These are phyloP conservation scores for Pterostichus madidus DNA, from an alignment of 2,888 invertebrate species.

Conservation along the genomic window DNA sequence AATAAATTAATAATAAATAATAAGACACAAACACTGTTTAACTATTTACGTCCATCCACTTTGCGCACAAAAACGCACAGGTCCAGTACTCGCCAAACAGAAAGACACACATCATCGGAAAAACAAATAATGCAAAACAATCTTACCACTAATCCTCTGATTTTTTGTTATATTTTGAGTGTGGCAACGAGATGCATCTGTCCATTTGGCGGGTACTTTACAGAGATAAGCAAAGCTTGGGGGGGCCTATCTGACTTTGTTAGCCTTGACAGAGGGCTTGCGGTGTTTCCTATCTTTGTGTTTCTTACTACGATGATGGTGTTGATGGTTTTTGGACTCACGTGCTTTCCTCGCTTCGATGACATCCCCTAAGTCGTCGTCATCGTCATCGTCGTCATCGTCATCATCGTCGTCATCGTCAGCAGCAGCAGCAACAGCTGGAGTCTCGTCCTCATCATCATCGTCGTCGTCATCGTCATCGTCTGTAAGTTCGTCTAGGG, in stretches of 20 bases:
- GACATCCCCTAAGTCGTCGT: slow-evolving; percentile 85
- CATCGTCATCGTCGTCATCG: slow-evolving; percentile 84
- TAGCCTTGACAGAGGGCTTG: slow-evolving; percentile 77
- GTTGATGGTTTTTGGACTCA: slow-evolving; percentile 86
- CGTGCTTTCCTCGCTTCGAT: slow-evolving; percentile 87
- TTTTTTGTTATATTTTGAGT: too few relatives aligned
- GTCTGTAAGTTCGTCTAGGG: slow-evolving; percentile 75
- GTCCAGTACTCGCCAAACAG: slow-evolving; percentile 42
- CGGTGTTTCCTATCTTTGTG: slow-evolving; percentile 70
- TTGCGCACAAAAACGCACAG: slow-evolving; percentile 29
- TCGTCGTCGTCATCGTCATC: slow-evolving; percentile 80
- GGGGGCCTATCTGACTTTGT: slow-evolving; percentile 77
- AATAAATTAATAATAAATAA: slow-evolving; percentile 64
- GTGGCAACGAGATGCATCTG: not conserved
- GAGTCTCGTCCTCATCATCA: slow-evolving; percentile 81
- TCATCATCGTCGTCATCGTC: slow-evolving; percentile 85
- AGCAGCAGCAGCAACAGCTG: slow-evolving; percentile 80
- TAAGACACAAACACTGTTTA: slow-evolving; percentile 60
- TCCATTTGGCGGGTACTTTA: slow-evolving; percentile 36
- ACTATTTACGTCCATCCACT: slow-evolving; percentile 38
- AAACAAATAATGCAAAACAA: not conserved
- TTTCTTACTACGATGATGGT: slow-evolving; percentile 70
- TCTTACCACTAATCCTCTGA: not conserved
- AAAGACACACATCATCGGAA: slow-evolving; percentile 12
- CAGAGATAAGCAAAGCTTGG: slow-evolving; percentile 18